Evolutionary conservation across 2,797 vertebrate genomes (phyloP).

Genomic region (Urophycis tenuis): DNA sequence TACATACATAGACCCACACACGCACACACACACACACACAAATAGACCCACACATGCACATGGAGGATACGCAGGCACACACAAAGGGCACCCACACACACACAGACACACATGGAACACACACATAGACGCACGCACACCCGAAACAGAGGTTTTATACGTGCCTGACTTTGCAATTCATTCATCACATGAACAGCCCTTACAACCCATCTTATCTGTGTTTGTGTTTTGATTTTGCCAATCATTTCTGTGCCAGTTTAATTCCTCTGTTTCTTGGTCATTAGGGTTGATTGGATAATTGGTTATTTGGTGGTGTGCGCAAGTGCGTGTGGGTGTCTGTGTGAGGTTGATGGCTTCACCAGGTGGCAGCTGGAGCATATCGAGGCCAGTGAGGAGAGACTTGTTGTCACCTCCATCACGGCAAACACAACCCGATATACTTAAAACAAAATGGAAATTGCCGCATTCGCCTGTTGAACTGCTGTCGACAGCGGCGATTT

Average conservation of each 20-base stretch:
- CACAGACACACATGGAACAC: background rate
- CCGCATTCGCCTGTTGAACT: background rate
- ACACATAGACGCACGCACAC: background rate
- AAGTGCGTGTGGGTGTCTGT: background rate
- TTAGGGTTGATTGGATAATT: background rate
- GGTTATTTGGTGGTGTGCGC: background rate
- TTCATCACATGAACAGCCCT: background rate
- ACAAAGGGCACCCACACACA: conserved; percentile 3
- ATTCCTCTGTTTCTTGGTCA: background rate
- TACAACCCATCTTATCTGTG: background rate
- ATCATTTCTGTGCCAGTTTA: conserved; percentile 1
- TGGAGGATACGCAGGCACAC: conserved; percentile 5
- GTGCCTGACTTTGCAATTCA: background rate
- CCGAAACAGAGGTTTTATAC: background rate
- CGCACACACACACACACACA: background rate
- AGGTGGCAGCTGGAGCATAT: background rate
- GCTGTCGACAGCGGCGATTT: too few species aligned
- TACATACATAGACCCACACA: conserved; percentile 15
- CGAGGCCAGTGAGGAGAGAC: background rate
- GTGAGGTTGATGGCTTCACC: background rate
- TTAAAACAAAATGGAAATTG: background rate
- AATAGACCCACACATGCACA: background rate
- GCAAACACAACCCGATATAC: background rate
- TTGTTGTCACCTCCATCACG: background rate
- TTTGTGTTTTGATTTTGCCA: background rate